phyloP scores from a whole-genome alignment of 2,113 vertebrate genomes.

The Aythya baeri region DNA sequence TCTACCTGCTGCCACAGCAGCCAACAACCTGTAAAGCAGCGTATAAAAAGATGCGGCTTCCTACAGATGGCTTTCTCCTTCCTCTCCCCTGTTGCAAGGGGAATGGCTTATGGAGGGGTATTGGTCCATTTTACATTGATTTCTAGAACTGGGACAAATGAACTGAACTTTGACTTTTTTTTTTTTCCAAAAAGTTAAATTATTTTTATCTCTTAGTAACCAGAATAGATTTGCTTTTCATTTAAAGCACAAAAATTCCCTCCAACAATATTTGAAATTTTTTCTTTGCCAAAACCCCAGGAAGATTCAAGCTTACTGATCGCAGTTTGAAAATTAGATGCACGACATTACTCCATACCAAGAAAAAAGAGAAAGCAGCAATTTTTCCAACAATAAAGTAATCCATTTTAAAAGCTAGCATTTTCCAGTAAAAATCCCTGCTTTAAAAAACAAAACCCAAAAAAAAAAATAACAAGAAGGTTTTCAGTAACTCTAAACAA shows the following conservation, averaged over 20 bases:
- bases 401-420: neutral
- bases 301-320: constrained; percentile 26
- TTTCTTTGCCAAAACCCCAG: constrained; percentile 24
- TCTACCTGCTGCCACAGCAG: neutral
- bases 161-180: neutral
- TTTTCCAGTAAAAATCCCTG: neutral
- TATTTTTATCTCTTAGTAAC: constrained; percentile 13
- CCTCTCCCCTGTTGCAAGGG: neutral
- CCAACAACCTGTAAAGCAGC: neutral
- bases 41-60: neutral
- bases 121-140: neutral
- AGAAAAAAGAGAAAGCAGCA: neutral
- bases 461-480: neutral
- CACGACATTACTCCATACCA: neutral
- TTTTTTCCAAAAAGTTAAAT: neutral
- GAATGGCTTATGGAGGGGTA: neutral
- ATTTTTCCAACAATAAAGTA: constrained; percentile 2
- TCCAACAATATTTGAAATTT: constrained; percentile 20
- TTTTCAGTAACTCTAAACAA: constrained; percentile 8
- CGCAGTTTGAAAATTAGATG: constrained; percentile 11
- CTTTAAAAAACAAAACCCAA: neutral
- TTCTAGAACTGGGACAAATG: neutral
- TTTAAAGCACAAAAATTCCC: neutral
- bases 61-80: neutral
- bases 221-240: constrained; percentile 8